A percentile compares a stretch with the other conserved stretches of the same genome.
These are phyloP conservation scores for Ophion slaviceki DNA, from an alignment of 2,888 invertebrate species.

Conservation along the genomic window DNA sequence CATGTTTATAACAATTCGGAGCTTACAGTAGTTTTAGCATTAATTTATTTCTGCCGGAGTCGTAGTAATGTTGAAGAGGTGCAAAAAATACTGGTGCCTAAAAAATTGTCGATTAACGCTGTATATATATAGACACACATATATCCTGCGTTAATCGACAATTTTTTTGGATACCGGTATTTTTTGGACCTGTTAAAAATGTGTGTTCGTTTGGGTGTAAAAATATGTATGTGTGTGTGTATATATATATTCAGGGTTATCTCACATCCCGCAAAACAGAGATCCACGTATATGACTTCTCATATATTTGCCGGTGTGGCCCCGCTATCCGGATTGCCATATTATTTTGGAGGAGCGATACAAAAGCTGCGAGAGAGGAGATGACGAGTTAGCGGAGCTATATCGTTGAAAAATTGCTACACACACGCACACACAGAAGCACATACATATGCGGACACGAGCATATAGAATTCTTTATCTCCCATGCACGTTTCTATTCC, in stretches of 20 bases:
- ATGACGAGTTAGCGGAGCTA: conserved; percentile 57
- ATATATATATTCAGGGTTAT: conserved; percentile 26
- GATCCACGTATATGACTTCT: conserved; percentile 45
- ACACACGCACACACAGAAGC: background rate
- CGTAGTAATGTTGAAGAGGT: background rate
- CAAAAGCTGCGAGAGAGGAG: conserved; percentile 51
- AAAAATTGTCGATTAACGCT: too few relatives aligned
- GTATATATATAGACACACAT: too few relatives aligned
- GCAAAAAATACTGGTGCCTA: too few relatives aligned
- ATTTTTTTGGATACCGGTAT: too few relatives aligned
- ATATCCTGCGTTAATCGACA: too few relatives aligned
- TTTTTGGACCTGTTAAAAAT: too few relatives aligned
- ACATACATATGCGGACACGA: conserved; percentile 31
- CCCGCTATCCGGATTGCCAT: conserved; percentile 63
- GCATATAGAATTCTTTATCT: conserved; percentile 50
- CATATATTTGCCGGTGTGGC: conserved; percentile 55
- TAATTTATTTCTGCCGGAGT: background rate
- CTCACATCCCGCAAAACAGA: conserved; percentile 27
- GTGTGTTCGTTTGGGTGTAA: too few relatives aligned
- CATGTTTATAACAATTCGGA: background rate
- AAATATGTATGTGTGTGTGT: background rate
- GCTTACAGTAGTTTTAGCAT: background rate
- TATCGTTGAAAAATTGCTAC: conserved; percentile 47
- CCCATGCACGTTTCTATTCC: conserved; percentile 60
- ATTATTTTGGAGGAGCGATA: conserved; percentile 67